Conservation (phyloP, 1,140 invertebrate species). For the Oscheius sp. region DNA sequence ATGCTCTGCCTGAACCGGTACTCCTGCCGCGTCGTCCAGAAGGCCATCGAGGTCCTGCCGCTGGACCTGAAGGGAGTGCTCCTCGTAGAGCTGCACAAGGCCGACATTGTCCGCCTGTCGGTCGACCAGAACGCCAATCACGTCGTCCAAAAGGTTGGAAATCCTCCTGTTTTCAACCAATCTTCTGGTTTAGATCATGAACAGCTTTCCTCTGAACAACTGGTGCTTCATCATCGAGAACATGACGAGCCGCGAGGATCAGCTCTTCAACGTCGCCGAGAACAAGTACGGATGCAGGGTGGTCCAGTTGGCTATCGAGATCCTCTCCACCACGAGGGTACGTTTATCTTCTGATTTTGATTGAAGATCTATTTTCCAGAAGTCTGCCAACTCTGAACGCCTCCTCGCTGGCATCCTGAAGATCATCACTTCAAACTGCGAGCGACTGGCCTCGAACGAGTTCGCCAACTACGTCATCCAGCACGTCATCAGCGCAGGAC, state of each 20-base stretch:
- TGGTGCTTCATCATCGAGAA: constrained; percentile 10
- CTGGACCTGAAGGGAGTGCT: not conserved
- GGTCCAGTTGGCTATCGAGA: constrained; percentile 36
- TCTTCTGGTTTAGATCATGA: constrained; percentile 5
- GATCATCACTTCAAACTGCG: constrained; percentile 20
- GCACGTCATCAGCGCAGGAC: constrained; percentile 34
- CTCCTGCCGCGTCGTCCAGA: constrained; percentile 42
- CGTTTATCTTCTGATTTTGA: not conserved
- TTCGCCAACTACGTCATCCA: constrained; percentile 46
- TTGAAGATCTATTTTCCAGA: constrained; percentile 11
- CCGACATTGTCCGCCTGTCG: constrained; percentile 22
- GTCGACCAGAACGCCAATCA: constrained; percentile 45
- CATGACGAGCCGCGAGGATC: not conserved
- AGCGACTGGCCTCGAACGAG: constrained; percentile 33
- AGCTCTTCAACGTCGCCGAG: constrained; percentile 28
- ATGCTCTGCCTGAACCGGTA: constrained; percentile 36
- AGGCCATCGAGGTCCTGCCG: constrained; percentile 36
- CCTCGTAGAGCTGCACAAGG: constrained; percentile 17
- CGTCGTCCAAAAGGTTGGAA: constrained; percentile 35
- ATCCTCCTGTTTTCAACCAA: not conserved
- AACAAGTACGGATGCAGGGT: constrained; percentile 44
- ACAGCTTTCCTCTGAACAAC: not conserved
- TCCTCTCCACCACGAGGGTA: constrained; percentile 11
- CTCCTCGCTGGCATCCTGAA: constrained; percentile 6
- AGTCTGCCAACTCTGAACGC: not conserved